Evolutionary conservation across 2,797 vertebrate species (phyloP).

Genomic region (Melanotaenia nigrans): DNA sequence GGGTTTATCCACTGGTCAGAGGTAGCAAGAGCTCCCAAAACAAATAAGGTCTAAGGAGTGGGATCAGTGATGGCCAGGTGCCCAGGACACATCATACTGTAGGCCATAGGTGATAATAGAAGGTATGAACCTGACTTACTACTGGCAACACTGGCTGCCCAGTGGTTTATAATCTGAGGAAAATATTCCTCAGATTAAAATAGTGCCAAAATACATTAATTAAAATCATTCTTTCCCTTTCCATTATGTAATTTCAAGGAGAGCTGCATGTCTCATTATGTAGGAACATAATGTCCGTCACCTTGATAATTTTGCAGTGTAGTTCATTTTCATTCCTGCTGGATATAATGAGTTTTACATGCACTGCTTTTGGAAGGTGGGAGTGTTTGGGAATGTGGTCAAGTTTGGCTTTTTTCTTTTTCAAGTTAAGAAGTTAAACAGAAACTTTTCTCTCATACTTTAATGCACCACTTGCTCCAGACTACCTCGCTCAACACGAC

Average conservation of each 20-base stretch:
- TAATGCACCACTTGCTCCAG: slow-evolving; percentile 57
- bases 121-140: slow-evolving; percentile 51
- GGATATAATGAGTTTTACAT: slow-evolving; percentile 82
- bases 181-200: slow-evolving; percentile 48
- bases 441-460: slow-evolving; percentile 68
- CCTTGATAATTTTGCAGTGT: slow-evolving; percentile 70
- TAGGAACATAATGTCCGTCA: slow-evolving; percentile 76
- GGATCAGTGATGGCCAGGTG: slow-evolving; percentile 74
- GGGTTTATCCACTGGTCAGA: slow-evolving; percentile 78
- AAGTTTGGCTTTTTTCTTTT: slow-evolving; percentile 55
- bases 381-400: slow-evolving; percentile 66
- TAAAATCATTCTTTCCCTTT: slow-evolving; percentile 65
- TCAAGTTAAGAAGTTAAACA: slow-evolving; percentile 68
- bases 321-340: slow-evolving; percentile 75
- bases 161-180: slow-evolving; percentile 31
- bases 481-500: slow-evolving; percentile 51
- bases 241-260: slow-evolving; percentile 70
- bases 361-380: slow-evolving; percentile 70
- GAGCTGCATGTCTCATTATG: slow-evolving; percentile 61
- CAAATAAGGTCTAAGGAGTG: slow-evolving; percentile 78
- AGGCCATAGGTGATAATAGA: slow-evolving; percentile 60
- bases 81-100: slow-evolving; percentile 71
- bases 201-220: slow-evolving; percentile 61
- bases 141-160: slow-evolving; percentile 37
- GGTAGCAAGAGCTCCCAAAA: slow-evolving; percentile 78